Evolutionary conservation across 2,888 invertebrate genomes (phyloP).

Genomic region (Halocaridina rubra): DNA sequence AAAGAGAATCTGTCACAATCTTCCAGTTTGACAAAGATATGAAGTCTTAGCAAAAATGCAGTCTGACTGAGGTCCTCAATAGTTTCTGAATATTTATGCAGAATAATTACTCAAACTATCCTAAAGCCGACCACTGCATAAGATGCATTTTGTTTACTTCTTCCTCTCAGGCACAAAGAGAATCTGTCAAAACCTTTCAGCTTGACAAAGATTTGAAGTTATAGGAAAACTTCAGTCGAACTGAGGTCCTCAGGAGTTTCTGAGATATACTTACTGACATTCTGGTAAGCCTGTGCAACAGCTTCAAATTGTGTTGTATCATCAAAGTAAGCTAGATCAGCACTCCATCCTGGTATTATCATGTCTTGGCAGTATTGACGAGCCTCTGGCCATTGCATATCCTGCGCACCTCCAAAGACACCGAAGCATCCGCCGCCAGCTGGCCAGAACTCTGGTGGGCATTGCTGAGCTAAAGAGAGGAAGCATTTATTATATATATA

Average conservation of each 20-base stretch:
- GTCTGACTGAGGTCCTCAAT: not conserved
- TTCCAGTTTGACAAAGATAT: not conserved
- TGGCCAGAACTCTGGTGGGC: slow-evolving; percentile 15
- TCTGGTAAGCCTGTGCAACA: not conserved
- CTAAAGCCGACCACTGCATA: not conserved
- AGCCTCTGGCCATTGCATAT: slow-evolving; percentile 15
- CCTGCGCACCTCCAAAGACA: not conserved
- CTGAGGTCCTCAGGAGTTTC: not conserved
- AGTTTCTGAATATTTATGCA: not conserved
- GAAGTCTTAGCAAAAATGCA: not conserved
- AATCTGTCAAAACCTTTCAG: not conserved
- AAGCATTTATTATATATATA: no score
- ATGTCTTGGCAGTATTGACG: not conserved
- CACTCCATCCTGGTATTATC: not conserved
- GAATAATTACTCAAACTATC: not conserved
- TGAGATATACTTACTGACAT: slow-evolving; percentile 2
- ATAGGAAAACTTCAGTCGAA: not conserved
- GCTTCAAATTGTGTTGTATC: slow-evolving; percentile 7
- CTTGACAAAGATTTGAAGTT: not conserved
- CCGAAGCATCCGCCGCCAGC: slow-evolving; percentile 4
- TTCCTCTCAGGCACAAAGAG: not conserved
- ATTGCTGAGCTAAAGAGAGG: slow-evolving; percentile 28
- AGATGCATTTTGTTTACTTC: not conserved
- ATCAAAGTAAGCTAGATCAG: slow-evolving; percentile 23
- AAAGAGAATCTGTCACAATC: not conserved